A percentile compares a stretch with the other conserved stretches of the same genome.
Evolutionary conservation across 2,888 invertebrate species (phyloP).

Genomic region (Stratiomys singularior): DNA sequence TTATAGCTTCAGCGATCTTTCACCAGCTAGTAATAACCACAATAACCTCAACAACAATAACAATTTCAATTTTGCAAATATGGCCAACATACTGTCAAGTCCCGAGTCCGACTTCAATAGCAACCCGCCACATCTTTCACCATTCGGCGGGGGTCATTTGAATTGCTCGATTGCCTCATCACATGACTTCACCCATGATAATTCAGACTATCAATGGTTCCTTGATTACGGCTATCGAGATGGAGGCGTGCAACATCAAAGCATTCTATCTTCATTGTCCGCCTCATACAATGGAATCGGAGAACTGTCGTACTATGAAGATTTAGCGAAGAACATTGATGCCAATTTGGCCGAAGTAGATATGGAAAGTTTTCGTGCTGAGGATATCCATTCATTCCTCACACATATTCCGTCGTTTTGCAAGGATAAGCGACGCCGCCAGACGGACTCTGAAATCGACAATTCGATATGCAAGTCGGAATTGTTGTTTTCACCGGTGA

Average conservation of each 20-base stretch:
- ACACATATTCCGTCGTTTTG: slow-evolving; percentile 81
- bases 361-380: slow-evolving; percentile 92
- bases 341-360: slow-evolving; percentile 94
- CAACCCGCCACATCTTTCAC: slow-evolving; percentile 61
- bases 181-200: slow-evolving; percentile 81
- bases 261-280: slow-evolving; percentile 83
- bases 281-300: slow-evolving; percentile 81
- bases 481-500: slow-evolving; percentile 88
- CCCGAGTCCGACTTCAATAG: slow-evolving; percentile 65
- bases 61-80: slow-evolving; percentile 49
- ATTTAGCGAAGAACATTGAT: slow-evolving; percentile 87
- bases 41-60: slow-evolving; percentile 32
- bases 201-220: slow-evolving; percentile 92
- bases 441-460: slow-evolving; percentile 76
- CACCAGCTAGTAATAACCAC: not conserved
- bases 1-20: slow-evolving; percentile 38
- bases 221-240: slow-evolving; percentile 89
- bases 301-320: slow-evolving; percentile 81
- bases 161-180: slow-evolving; percentile 66
- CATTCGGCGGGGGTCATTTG: slow-evolving; percentile 57
- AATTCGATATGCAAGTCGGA: slow-evolving; percentile 94
- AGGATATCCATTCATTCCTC: slow-evolving; percentile 89
- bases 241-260: slow-evolving; percentile 79
- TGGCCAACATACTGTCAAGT: slow-evolving; percentile 58
- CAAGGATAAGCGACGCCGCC: slow-evolving; percentile 65